Percentiles rank a stretch among this genome's conserved stretches.
Evolutionary conservation across 2,888 invertebrate genomes (phyloP).

Genomic region (Phortica magna): DNA sequence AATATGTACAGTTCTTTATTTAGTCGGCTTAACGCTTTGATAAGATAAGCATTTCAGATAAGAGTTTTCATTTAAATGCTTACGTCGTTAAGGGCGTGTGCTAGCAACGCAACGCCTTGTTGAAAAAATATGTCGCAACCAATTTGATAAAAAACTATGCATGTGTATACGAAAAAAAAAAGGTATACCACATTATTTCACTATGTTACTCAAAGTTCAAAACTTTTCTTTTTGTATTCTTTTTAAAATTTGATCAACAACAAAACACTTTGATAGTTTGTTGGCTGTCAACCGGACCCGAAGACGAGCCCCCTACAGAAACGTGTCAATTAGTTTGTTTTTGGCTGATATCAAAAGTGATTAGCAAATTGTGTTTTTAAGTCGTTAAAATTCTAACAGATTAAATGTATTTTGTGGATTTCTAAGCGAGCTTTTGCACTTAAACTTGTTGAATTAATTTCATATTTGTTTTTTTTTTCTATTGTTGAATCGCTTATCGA

Average conservation of each 20-base stretch:
- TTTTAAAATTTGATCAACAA: no score
- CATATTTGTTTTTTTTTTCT: background rate
- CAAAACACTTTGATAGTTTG: background rate
- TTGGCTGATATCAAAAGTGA: background rate
- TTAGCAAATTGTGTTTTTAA: background rate
- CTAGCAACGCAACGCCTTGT: background rate
- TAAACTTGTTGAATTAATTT: background rate
- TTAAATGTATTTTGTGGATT: background rate
- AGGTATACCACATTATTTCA: no score
- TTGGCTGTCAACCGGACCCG: background rate
- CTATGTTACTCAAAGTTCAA: no score
- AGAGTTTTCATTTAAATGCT: background rate
- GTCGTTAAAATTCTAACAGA: background rate
- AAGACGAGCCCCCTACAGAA: background rate
- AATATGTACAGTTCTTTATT: background rate
- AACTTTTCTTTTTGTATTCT: no score
- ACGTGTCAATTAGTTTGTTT: background rate
- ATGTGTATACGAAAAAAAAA: no score
- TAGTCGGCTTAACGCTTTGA: background rate
- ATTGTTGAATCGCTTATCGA: background rate
- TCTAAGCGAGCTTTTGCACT: background rate
- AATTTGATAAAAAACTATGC: no score
- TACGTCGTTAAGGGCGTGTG: background rate
- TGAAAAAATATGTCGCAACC: no score
- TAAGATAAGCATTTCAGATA: conserved; percentile 20